A percentile compares a stretch with the other conserved stretches of the same genome.
These are phyloP conservation scores for Motacilla alba DNA, from an alignment of 2,113 vertebrate species.

Conservation along the genomic window DNA sequence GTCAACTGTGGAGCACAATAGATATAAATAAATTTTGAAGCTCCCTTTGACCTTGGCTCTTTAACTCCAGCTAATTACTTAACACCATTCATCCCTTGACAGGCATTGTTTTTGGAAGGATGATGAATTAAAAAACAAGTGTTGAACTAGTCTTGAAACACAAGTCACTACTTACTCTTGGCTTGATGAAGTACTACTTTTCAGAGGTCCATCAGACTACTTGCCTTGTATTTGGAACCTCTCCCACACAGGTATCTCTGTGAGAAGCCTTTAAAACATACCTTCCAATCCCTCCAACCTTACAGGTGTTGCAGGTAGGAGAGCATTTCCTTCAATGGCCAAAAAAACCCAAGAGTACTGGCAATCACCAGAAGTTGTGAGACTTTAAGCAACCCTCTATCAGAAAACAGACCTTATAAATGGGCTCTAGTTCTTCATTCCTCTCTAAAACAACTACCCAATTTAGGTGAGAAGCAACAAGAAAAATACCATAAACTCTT, in stretches of 20 bases:
- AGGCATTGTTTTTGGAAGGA: background rate
- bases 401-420: background rate
- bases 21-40: background rate
- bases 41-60: background rate
- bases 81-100: background rate
- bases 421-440: background rate
- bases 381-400: background rate
- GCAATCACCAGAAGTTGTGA: background rate
- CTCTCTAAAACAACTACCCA: background rate
- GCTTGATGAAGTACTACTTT: background rate
- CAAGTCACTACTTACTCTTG: background rate
- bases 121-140: background rate
- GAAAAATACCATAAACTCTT: background rate
- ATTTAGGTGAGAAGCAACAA: background rate
- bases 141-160: background rate
- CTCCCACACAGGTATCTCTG: background rate
- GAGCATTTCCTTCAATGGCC: background rate
- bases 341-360: background rate
- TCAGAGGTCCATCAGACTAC: background rate
- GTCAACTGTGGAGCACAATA: fast-evolving
- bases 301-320: background rate
- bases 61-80: background rate
- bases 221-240: background rate
- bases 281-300: background rate
- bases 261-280: background rate